Conservation (phyloP, 2,797 vertebrate genomes). For the Holocentrus rufus region DNA sequence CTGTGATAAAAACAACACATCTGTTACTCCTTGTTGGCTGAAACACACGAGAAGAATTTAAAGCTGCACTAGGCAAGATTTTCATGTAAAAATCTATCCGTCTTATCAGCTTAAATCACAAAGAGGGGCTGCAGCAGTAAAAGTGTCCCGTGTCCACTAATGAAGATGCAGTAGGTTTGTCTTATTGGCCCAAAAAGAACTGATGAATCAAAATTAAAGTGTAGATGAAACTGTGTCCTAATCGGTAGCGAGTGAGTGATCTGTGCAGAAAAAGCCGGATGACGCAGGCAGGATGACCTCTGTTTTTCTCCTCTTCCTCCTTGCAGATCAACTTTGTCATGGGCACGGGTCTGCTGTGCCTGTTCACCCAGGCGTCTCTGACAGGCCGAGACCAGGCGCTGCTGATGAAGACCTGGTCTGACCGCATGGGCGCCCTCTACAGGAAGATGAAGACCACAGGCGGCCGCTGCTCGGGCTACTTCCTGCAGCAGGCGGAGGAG, state of each 20-base stretch:
- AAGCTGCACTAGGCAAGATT: too few relatives aligned
- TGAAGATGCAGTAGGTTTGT: too few relatives aligned
- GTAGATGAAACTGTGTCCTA: too few relatives aligned
- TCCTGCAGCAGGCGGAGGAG: conserved; percentile 76
- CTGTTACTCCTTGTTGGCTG: neutral
- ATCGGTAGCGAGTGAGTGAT: too few relatives aligned
- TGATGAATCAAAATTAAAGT: too few relatives aligned
- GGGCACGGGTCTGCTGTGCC: conserved; percentile 80
- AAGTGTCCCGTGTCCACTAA: too few relatives aligned
- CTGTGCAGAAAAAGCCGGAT: too few relatives aligned
- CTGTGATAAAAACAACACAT: neutral
- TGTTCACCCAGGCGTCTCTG: conserved; percentile 78
- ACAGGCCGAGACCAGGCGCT: conserved; percentile 77
- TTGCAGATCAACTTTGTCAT: conserved; percentile 79
- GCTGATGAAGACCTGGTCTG: conserved; percentile 79
- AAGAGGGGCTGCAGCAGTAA: too few relatives aligned
- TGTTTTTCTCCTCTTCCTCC: neutral
- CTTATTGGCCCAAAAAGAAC: too few relatives aligned
- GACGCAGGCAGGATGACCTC: neutral
- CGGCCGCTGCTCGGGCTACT: conserved; percentile 76
- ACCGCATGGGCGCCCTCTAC: conserved; percentile 77
- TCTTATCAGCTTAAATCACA: too few relatives aligned
- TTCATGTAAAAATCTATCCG: too few relatives aligned
- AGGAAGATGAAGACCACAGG: conserved; percentile 77
- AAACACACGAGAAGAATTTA: conserved; percentile 1